Base-by-base conservation (phyloP, 2,797 vertebrate species). In the Falco cherrug region DNA sequence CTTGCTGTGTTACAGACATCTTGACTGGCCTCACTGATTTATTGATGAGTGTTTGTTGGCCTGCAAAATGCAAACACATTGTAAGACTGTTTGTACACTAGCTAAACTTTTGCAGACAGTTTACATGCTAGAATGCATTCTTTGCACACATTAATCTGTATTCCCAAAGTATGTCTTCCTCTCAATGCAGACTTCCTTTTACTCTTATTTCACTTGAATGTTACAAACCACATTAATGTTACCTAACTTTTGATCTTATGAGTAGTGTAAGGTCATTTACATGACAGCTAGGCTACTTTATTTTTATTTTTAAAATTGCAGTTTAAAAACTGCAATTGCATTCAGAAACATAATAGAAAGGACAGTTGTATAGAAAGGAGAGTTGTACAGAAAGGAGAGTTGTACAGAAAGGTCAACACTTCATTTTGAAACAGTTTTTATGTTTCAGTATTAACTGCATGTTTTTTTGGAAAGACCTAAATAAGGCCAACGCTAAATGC, bases 1-100 rank as follows among this genome's bases (percentile, higher is more conserved):
- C 95, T 97, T 84, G 84, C 95, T 95, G 93, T 57, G 97, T 85
- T 92, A 97, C 93, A 97, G 95, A 96, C 97, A 95, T 98, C 92
- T 92, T 86, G 94, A 93, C 92, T 61, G 73, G 96, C 81, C 97
- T 94, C 83, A 10, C 61, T 96, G 94, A 96, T 96, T 96, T 86
- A 95, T 93, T 41, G 95, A 87, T 97, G 92, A 97, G 70, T 95
- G 86, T 97, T 97, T 96, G 95, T 92, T 95, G 91, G 94, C 93
- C 93, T 83, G 95, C 13, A 59, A 95, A 96, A 96, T 2, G 29
- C 94, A 96, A 97, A 96, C 95, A 96, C 84, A 88, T 94, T 91
- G 67, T 84, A 65, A 87, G 83, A 89, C 86, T 92, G 83, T 89
- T 96, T 80, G 95, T 95, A 91, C 41, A 39, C 94, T 43, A 50